Evolutionary conservation across 2,113 vertebrate species (phyloP).

Genomic region (Periophthalmus modestus): DNA sequence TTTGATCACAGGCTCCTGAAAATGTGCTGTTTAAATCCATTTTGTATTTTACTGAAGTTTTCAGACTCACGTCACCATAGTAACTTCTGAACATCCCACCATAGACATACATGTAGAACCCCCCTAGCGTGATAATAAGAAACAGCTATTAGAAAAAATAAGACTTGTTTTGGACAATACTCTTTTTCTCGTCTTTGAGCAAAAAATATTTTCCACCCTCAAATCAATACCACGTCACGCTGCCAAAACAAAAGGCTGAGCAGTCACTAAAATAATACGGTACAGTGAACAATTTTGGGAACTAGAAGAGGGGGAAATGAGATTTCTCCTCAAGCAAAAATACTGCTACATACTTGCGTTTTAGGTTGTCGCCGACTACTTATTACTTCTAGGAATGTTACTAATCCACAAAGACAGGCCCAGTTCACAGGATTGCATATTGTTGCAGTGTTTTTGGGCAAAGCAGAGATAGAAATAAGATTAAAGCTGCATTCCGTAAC

Average conservation of each 20-base stretch:
- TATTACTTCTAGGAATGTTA: no score
- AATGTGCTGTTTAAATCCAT: no score
- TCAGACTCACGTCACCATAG: no score
- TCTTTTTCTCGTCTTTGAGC: background rate
- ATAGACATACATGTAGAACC: no score
- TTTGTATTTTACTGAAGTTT: no score
- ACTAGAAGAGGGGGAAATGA: background rate
- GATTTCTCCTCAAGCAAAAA: background rate
- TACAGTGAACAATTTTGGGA: constrained; percentile 2
- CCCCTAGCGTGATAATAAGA: background rate
- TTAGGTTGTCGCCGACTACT: background rate
- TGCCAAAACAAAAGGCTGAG: constrained; percentile 7
- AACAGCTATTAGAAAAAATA: background rate
- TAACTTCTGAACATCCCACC: no score
- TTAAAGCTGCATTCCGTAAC: no score
- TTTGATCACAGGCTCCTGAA: no score
- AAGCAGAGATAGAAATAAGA: no score
- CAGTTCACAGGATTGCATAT: no score
- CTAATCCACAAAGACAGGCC: no score
- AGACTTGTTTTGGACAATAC: background rate
- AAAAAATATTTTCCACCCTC: background rate
- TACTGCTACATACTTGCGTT: background rate
- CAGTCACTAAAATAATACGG: constrained; percentile 4
- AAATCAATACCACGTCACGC: background rate
- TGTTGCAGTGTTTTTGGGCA: no score